phyloP scores from a whole-genome alignment of 2,797 vertebrate genomes.

The Urocyon cinereoargenteus region DNA sequence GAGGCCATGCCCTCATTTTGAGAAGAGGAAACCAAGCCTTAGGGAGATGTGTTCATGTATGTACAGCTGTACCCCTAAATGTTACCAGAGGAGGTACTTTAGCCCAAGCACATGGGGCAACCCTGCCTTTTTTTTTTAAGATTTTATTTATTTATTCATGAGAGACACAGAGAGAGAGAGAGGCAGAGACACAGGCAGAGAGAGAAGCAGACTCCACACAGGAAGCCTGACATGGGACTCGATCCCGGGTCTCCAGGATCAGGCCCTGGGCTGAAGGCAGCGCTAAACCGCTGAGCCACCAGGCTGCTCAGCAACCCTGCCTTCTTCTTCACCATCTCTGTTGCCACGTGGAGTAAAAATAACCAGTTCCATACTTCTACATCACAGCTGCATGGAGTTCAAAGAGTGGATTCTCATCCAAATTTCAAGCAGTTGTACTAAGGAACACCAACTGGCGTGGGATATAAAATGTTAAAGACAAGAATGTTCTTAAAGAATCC shows the following conservation, averaged over 20 bases:
- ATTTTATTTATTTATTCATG: too few species aligned
- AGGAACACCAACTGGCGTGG: background rate
- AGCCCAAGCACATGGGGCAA: background rate
- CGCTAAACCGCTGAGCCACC: too few species aligned
- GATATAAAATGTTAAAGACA: background rate
- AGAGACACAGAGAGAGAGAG: too few species aligned
- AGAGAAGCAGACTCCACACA: too few species aligned
- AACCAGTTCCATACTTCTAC: background rate
- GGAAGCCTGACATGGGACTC: too few species aligned
- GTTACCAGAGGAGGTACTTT: background rate
- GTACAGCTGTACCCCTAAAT: background rate
- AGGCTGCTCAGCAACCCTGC: too few species aligned
- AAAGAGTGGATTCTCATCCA: background rate
- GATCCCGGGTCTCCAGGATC: too few species aligned
- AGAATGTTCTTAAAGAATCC: background rate
- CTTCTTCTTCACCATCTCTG: background rate
- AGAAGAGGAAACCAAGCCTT: background rate
- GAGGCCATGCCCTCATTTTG: background rate
- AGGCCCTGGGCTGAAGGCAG: too few species aligned
- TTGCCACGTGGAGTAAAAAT: background rate
- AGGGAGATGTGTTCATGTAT: background rate
- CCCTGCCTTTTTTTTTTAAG: background rate
- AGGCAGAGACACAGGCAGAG: too few species aligned
- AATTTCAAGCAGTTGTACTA: background rate
- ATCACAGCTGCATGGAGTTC: background rate